phyloP scores from a whole-genome alignment of 2,113 vertebrate species.

The Desmodus rotundus region DNA sequence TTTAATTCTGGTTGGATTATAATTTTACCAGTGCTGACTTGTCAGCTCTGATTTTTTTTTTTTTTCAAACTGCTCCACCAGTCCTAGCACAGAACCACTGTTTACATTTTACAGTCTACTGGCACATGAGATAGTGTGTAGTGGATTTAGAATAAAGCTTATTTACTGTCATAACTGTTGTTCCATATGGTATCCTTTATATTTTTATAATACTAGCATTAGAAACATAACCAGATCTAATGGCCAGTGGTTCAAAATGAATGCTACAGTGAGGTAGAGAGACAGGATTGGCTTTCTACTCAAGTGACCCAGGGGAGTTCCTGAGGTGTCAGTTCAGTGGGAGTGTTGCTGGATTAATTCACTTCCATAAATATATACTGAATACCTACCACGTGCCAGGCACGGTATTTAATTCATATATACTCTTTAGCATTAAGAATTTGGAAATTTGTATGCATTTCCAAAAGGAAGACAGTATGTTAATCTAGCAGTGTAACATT shows the following conservation, averaged over 20 bases:
- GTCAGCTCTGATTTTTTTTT: neutral
- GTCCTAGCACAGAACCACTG: neutral
- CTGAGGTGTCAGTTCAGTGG: neutral
- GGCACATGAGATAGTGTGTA: neutral
- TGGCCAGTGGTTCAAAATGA: neutral
- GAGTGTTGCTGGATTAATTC: neutral
- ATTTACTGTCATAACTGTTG: neutral
- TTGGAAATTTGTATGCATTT: neutral
- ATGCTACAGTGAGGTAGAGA: neutral
- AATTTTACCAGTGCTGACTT: neutral
- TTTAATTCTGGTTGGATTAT: neutral
- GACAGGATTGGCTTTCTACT: neutral
- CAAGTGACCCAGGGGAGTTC: neutral
- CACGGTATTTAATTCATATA: neutral
- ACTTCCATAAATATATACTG: neutral
- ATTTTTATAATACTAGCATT: neutral
- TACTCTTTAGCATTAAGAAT: neutral
- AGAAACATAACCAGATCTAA: neutral
- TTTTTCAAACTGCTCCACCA: neutral
- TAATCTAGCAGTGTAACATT: neutral
- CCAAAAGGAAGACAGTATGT: neutral
- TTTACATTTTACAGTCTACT: neutral
- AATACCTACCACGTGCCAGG: neutral
- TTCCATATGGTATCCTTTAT: neutral
- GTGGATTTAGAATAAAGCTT: neutral